Base-by-base conservation (phyloP, 2,888 invertebrate species). In the Neoaliturus tenellus region DNA sequence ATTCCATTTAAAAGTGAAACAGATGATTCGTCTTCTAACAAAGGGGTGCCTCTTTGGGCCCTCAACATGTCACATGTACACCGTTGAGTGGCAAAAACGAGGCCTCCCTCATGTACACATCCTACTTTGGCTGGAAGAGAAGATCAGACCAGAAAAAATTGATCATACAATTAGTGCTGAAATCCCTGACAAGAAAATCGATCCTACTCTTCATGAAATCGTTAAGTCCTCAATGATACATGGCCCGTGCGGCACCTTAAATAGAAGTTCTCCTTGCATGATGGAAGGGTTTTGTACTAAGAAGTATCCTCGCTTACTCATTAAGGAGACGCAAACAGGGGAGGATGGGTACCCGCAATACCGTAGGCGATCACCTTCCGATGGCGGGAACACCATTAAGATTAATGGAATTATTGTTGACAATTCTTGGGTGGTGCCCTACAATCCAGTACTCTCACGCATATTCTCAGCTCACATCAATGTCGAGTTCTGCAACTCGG, bases 201-300 rank as follows among this genome's bases (percentile, higher is more conserved):
- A 89, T 84, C 87, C 85, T 17, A 67, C 80, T 12, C 81, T 89
- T 23, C 85, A 84, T 84, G 86, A 88, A 8, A 82, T 88, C 55
- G 86, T 88, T 6, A 88, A 31, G 6, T 87, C 67, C 80, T 87
- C 89, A 73, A 91, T 90, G 89, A 88, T 89, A 78, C 90, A 90
- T 88, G 89, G 89, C 28, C 89, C 89, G 17, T 90, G 90, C 85
- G 89, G 89, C 8, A 39, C n/a, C 17, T 71, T 87, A 17, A 90
- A 89, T 86, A n/a, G n/a, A n/a, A n/a, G n/a, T n/a, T n/a, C n/a
- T 31, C 89, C 89, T 1, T 91, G 90, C 87, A 91, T 90, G 90
- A 84, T 23, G 20, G 87, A 86, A 85, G 48, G n/a, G 10, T 28
- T 85, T 73, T 88, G 88, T 85, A 86, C 84, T 1, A 88, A 88